Conservation (phyloP, 2,797 vertebrate genomes). For the Hemibagrus guttatus region DNA sequence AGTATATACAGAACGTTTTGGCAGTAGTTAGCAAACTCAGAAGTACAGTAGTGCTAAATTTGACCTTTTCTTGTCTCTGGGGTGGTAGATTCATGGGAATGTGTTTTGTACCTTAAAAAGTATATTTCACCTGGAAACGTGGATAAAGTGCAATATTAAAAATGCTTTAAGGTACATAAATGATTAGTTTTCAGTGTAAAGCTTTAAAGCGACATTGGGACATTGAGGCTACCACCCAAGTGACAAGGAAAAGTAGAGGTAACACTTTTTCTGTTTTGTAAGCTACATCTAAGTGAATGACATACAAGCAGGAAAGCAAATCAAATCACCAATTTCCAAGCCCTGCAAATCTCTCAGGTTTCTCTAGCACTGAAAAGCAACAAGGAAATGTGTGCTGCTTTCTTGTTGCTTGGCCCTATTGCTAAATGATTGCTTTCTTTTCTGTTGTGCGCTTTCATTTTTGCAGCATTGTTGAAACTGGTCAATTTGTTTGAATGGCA, state of each 20-base stretch:
- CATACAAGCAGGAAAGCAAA: not conserved
- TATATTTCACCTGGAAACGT: not conserved
- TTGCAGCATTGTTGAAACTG: not conserved
- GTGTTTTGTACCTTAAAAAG: not conserved
- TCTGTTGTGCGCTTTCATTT: not conserved
- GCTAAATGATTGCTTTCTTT: not conserved
- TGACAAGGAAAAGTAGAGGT: not conserved
- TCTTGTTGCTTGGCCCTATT: not conserved
- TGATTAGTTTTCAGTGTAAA: not conserved
- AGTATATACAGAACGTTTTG: not conserved
- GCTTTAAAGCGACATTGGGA: not conserved
- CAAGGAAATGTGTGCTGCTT: not conserved
- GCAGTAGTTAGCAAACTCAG: not conserved
- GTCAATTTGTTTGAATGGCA: not conserved
- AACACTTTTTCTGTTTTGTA: not conserved
- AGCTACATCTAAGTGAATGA: not conserved
- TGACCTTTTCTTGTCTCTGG: not conserved
- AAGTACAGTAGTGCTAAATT: not conserved
- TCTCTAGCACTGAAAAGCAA: not conserved
- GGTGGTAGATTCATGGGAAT: not conserved
- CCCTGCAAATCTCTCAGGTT: not conserved
- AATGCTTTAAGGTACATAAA: not conserved
- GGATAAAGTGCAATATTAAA: not conserved
- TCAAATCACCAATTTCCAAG: not conserved
- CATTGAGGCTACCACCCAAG: not conserved